Percentiles rank a stretch among this genome's conserved stretches.
phyloP scores from a whole-genome alignment of 2,113 vertebrate genomes.

The Ictidomys tridecemlineatus region DNA sequence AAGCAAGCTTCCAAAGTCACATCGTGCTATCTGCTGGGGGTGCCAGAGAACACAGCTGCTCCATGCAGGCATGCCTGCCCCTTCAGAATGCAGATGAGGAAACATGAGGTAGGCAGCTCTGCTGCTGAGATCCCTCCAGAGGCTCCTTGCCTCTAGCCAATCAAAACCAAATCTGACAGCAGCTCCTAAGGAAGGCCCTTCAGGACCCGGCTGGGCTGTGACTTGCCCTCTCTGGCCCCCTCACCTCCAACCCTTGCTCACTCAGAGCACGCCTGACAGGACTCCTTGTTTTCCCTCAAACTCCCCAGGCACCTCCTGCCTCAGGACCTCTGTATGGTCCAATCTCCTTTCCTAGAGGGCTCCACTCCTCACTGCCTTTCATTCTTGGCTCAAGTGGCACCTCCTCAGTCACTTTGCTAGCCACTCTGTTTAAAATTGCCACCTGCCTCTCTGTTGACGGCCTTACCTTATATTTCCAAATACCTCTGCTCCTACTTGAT shows the following conservation, averaged over 20 bases:
- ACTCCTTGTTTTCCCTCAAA: not conserved
- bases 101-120: not conserved
- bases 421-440: not conserved
- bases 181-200: too few species aligned
- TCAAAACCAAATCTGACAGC: not conserved
- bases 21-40: not conserved
- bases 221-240: not conserved
- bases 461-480: not conserved
- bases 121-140: not conserved
- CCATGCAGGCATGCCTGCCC: not conserved
- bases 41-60: not conserved
- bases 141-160: not conserved
- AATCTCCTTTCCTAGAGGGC: not conserved
- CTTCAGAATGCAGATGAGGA: not conserved
- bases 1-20: not conserved
- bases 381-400: not conserved
- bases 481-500: not conserved
- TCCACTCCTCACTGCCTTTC: not conserved
- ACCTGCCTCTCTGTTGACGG: not conserved
- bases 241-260: not conserved
- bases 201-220: not conserved
- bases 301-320: not conserved
- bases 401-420: slow-evolving; percentile 17
- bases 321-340: not conserved
- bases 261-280: not conserved